Percentiles rank a stretch among this genome's conserved stretches.
Evolutionary conservation across 1,140 invertebrate genomes (phyloP).

Genomic region (Proales similis): DNA sequence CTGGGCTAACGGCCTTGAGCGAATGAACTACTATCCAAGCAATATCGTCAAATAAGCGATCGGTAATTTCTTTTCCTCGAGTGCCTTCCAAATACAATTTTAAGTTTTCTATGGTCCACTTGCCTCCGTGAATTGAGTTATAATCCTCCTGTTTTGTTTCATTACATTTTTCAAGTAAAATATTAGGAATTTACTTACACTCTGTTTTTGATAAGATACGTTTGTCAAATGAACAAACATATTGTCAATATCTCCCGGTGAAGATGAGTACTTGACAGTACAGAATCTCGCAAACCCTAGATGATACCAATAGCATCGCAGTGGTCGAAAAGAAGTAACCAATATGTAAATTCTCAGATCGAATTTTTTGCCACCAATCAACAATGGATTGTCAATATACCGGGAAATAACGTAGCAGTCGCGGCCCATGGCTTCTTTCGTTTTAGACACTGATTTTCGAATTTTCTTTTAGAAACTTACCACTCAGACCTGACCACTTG

Average conservation of each 20-base stretch:
- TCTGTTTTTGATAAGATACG: constrained; percentile 78
- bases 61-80: constrained; percentile 63
- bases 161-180: constrained; percentile 28
- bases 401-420: constrained; percentile 62
- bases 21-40: constrained; percentile 75
- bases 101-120: constrained; percentile 84
- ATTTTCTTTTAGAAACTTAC: constrained; percentile 41
- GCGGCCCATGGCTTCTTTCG: constrained; percentile 47
- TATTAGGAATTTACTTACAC: constrained; percentile 56
- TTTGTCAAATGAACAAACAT: constrained; percentile 80
- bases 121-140: constrained; percentile 85
- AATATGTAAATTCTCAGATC: constrained; percentile 88
- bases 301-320: constrained; percentile 56
- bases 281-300: constrained; percentile 77
- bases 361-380: constrained; percentile 91
- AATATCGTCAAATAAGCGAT: constrained; percentile 57
- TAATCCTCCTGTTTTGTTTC: constrained; percentile 72
- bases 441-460: constrained; percentile 21
- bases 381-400: constrained; percentile 85
- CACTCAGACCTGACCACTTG: constrained; percentile 41
- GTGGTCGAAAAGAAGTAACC: constrained; percentile 84
- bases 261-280: constrained; percentile 65
- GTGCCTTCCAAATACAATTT: constrained; percentile 81
- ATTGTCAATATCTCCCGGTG: constrained; percentile 64
- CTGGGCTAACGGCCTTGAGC: constrained; percentile 65